Percentiles rank a stretch among this genome's conserved stretches.
Conservation (phyloP, 64 coral and sea anemone genomes). For the Stichodactyla mertensii region DNA sequence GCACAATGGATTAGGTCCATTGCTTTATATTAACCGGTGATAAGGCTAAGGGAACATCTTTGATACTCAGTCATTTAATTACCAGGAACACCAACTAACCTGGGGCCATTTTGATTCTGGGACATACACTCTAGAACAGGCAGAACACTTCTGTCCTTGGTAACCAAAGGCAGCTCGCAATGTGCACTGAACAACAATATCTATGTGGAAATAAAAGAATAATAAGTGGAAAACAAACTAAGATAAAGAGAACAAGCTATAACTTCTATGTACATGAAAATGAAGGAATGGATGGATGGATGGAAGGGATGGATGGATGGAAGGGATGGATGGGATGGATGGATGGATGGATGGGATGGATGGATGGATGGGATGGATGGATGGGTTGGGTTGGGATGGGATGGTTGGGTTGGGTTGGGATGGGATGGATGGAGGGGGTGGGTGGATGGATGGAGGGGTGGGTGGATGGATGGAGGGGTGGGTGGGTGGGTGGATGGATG, state of each 20-base stretch:
- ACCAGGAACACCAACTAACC: conserved; percentile 36
- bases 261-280: too few relatives aligned
- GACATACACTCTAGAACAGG: conserved; percentile 82
- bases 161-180: conserved; percentile 93
- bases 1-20: too few relatives aligned
- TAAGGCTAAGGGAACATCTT: not conserved
- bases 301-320: not conserved
- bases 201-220: conserved; percentile 8
- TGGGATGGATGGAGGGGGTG: too few relatives aligned
- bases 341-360: not conserved
- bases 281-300: not conserved
- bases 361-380: not conserved
- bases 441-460: not conserved
- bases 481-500: not conserved
- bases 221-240: not conserved
- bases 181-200: conserved; percentile 82
- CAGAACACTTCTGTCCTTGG: conserved; percentile 93
- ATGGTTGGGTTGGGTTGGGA: not conserved
- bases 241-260: not conserved
- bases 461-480: not conserved
- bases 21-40: too few relatives aligned
- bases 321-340: not conserved
- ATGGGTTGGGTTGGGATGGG: not conserved
- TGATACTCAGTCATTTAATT: not conserved
- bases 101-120: conserved; percentile 78